Evolutionary conservation across 2,113 vertebrate genomes (phyloP).

Genomic region (Megaleporinus macrocephalus): DNA sequence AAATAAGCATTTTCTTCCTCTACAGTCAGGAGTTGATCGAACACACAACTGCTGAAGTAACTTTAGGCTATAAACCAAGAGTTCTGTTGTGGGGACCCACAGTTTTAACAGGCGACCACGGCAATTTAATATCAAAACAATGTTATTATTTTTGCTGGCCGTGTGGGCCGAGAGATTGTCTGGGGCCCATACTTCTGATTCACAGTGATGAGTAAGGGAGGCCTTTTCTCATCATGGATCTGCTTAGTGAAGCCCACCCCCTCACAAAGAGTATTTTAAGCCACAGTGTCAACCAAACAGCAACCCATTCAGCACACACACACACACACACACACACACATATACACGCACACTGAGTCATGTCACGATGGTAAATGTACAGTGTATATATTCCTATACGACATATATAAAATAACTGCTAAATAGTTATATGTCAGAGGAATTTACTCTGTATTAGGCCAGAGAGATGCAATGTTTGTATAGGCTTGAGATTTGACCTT

Average conservation of each 20-base stretch:
- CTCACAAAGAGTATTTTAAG: constrained; percentile 59
- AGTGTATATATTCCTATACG: constrained; percentile 33
- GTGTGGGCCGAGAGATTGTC: constrained; percentile 32
- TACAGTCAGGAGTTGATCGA: neutral
- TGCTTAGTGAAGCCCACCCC: constrained; percentile 53
- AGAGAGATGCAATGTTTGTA: neutral
- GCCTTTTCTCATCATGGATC: constrained; percentile 40
- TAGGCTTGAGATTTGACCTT: neutral
- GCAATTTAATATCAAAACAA: neutral
- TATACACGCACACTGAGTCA: constrained; percentile 40
- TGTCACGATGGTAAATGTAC: constrained; percentile 41
- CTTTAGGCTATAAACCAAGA: neutral
- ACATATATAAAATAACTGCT: constrained; percentile 38
- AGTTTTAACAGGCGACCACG: neutral
- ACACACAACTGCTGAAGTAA: neutral
- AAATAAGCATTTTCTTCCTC: neutral
- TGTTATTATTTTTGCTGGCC: neutral
- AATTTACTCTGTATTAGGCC: constrained; percentile 6
- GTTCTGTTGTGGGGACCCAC: neutral
- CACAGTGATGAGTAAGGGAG: constrained; percentile 51
- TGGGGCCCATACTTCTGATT: constrained; percentile 32
- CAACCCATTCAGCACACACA: constrained; percentile 36
- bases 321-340: constrained; percentile 17
- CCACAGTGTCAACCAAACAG: constrained; percentile 50
- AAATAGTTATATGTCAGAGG: constrained; percentile 13